Conservation (phyloP, 2,888 invertebrate genomes). For the Serrognathus titanus region DNA sequence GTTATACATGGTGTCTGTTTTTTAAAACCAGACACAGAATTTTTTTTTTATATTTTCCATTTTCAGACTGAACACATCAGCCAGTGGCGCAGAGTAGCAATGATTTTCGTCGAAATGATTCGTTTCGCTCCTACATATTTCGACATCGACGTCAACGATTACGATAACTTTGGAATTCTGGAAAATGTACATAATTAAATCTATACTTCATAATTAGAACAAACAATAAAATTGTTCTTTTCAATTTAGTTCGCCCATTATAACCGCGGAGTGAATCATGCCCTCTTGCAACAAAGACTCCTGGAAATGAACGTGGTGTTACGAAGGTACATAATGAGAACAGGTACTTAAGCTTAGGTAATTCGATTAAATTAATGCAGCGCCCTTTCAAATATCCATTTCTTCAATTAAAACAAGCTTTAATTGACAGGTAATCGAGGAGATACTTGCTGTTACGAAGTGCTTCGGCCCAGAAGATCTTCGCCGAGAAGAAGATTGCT, state of each 20-base stretch:
- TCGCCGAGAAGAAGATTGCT: neutral
- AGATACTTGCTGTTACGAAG: conserved; percentile 23
- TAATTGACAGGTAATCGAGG: conserved; percentile 23
- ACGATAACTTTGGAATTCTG: conserved; percentile 9
- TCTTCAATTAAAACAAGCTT: neutral
- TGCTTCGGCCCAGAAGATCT: conserved; percentile 10
- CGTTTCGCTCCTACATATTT: conserved; percentile 34
- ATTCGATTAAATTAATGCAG: conserved; percentile 5
- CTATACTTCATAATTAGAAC: neutral
- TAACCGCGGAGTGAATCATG: conserved; percentile 15
- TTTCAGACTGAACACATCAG: conserved; percentile 39
- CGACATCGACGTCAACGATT: conserved; percentile 18
- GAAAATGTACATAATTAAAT: conserved; percentile 24
- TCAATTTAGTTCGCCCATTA: conserved; percentile 14
- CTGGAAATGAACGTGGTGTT: conserved; percentile 24
- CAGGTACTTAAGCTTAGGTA: conserved; percentile 23
- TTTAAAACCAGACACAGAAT: too few relatives aligned
- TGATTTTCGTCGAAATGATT: conserved; percentile 45
- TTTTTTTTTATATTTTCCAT: too few relatives aligned
- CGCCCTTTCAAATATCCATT: neutral
- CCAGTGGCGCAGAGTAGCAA: conserved; percentile 43
- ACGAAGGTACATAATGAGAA: conserved; percentile 25
- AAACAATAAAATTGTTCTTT: conserved; percentile 14
- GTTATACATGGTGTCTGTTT: too few relatives aligned
- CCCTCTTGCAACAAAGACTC: conserved; percentile 21